These are phyloP conservation scores for Acanthis flammea DNA, from an alignment of 2,797 vertebrate species.

Conservation along the genomic window DNA sequence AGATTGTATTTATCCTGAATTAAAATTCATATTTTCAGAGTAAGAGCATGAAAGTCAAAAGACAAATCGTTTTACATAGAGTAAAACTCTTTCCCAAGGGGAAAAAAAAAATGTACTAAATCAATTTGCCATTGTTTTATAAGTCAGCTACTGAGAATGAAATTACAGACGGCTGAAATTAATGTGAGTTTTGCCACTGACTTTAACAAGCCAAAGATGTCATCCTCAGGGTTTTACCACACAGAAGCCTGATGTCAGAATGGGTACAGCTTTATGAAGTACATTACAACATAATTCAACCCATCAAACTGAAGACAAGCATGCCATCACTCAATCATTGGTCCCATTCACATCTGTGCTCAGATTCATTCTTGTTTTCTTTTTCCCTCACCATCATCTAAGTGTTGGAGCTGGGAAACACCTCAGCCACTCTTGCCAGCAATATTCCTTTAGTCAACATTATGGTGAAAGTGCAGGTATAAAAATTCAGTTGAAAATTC, in stretches of 20 bases:
- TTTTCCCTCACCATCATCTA: rapidly evolving
- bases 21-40: background rate
- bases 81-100: background rate
- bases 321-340: background rate
- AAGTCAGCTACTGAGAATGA: constrained; percentile 21
- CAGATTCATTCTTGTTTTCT: background rate
- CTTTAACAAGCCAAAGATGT: background rate
- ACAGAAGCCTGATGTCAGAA: constrained; percentile 1
- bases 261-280: background rate
- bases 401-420: background rate
- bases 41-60: background rate
- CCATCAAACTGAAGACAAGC: background rate
- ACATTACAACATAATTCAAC: background rate
- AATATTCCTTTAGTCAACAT: background rate
- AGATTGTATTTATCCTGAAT: background rate
- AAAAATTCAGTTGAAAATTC: background rate
- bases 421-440: background rate
- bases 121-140: constrained; percentile 44
- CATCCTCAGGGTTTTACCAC: background rate
- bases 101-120: background rate
- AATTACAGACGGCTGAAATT: constrained; percentile 5
- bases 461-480: background rate
- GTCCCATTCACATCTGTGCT: background rate
- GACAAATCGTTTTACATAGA: background rate
- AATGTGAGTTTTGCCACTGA: constrained; percentile 38